phyloP scores from a whole-genome alignment of 2,797 vertebrate species.

The Danio albolineatus region DNA sequence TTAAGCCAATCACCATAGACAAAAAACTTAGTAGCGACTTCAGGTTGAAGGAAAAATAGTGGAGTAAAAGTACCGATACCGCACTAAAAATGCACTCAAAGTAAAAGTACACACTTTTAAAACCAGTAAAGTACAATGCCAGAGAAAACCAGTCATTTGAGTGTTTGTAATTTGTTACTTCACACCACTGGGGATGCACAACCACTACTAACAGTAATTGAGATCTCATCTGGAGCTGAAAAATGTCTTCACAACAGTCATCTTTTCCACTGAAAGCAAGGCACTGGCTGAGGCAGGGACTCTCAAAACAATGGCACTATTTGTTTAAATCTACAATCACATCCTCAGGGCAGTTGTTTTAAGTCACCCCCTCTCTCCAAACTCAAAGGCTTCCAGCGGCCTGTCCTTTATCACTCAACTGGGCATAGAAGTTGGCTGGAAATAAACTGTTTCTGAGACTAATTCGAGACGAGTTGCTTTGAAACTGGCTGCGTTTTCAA shows the following conservation, averaged over 20 bases:
- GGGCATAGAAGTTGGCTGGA: slow-evolving; percentile 68
- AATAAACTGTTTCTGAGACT: neutral
- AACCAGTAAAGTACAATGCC: too few relatives aligned
- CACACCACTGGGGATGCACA: too few relatives aligned
- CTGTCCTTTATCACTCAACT: slow-evolving; percentile 75
- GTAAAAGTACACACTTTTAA: too few relatives aligned
- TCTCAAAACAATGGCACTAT: slow-evolving; percentile 69
- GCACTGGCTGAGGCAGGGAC: slow-evolving; percentile 64
- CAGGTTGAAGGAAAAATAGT: too few relatives aligned
- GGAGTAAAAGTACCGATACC: too few relatives aligned
- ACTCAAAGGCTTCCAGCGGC: slow-evolving; percentile 63
- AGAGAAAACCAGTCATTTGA: too few relatives aligned
- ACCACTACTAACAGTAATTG: too few relatives aligned
- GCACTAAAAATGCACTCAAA: too few relatives aligned
- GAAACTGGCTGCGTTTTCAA: slow-evolving; percentile 17
- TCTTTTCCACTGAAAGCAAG: slow-evolving; percentile 66
- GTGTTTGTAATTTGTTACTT: too few relatives aligned
- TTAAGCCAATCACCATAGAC: too few relatives aligned
- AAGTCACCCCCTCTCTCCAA: slow-evolving; percentile 70
- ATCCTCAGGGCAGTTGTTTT: slow-evolving; percentile 70
- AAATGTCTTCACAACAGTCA: slow-evolving; percentile 47
- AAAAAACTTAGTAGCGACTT: too few relatives aligned
- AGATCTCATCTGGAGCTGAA: neutral
- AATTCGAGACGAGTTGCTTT: slow-evolving; percentile 13
- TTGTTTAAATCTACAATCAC: slow-evolving; percentile 71